phyloP scores from a whole-genome alignment of 2,888 invertebrate genomes.

The Hermaeophaga mercurialis region DNA sequence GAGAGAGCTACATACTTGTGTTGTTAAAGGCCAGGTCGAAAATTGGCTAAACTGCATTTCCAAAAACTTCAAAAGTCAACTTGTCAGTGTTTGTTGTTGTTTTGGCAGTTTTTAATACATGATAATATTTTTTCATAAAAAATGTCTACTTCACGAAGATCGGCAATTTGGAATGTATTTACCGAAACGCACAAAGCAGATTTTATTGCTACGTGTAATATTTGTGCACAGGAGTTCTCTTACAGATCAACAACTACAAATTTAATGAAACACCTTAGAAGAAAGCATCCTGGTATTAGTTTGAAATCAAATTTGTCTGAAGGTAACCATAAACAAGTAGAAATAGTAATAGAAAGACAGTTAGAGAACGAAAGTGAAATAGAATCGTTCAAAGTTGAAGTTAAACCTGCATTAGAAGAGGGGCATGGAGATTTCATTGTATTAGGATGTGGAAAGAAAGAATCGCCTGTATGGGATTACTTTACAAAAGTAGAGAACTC shows the following conservation, averaged over 20 bases:
- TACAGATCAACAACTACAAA: slow-evolving; percentile 22
- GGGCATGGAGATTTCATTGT: slow-evolving; percentile 7
- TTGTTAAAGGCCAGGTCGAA: background rate
- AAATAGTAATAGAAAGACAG: slow-evolving; percentile 19
- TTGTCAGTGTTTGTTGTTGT: slow-evolving; percentile 16
- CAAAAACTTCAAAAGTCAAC: background rate
- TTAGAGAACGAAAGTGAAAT: slow-evolving; percentile 6
- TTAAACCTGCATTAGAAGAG: slow-evolving; percentile 8
- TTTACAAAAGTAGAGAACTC: slow-evolving; percentile 9
- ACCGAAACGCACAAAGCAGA: slow-evolving; percentile 23
- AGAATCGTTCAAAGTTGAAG: slow-evolving; percentile 20
- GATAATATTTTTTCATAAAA: slow-evolving; percentile 3
- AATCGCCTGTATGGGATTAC: slow-evolving; percentile 1
- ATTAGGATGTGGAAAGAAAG: background rate
- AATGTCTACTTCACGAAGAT: slow-evolving; percentile 13
- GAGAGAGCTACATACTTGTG: background rate
- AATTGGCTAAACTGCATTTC: background rate
- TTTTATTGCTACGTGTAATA: slow-evolving; percentile 20
- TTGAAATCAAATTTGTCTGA: slow-evolving; percentile 1
- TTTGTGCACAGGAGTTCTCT: slow-evolving; percentile 21
- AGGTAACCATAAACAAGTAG: slow-evolving; percentile 8
- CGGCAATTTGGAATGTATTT: slow-evolving; percentile 22
- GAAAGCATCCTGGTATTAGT: slow-evolving; percentile 15
- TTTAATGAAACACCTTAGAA: slow-evolving; percentile 19
- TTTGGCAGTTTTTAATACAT: slow-evolving; percentile 3